Base-by-base conservation (phyloP, 2,888 invertebrate genomes). In the Automeris io region DNA sequence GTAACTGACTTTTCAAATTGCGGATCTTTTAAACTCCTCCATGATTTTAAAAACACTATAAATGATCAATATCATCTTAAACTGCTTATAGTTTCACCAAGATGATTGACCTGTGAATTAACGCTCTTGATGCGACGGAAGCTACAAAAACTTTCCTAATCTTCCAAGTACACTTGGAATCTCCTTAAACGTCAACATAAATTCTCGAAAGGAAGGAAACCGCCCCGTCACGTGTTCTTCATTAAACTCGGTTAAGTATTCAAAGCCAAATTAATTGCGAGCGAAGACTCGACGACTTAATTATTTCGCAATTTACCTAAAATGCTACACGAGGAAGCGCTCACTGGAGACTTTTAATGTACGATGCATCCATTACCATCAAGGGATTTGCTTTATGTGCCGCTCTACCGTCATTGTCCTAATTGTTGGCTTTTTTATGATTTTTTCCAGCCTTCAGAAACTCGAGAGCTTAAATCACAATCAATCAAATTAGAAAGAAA, bases 331-430 rank as follows among this genome's bases (percentile, higher is more conserved):
- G 29, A 16, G 29, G 16, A 29, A 29, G 16, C 16, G 11, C 18
- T 7, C 26, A 16, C 23, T 37, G 18, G 18, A 24, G 33, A 38
- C 32, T 33, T 38, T 29, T 29, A 29, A n/a, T 8, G n/a, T 29
- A 29, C 16, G 29, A 29, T 16, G 29, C 29, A 18, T 13, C 12
- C 19, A 18, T 33, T 33, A 13, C 8, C 22, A 23, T 34, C 19
- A 22, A 23, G 21, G 29, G 16, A 16, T 29, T 29, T 22, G 8
- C 13, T 23, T 23, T 23, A 21, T 22, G 22, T 12, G 38, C 36
- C 40, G 22, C 29, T 8, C 8, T 16, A 13, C 22, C 13, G n/a
- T 7, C 13, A 12, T 35, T 35, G n/a, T 23, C 22, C 45, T 47
- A n/a, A n/a, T n/a, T n/a, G n/a, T n/a, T n/a, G n/a, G n/a, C n/a